Evolutionary conservation across 2,113 vertebrate genomes (phyloP).

Genomic region (Campylomormyrus numenius): DNA sequence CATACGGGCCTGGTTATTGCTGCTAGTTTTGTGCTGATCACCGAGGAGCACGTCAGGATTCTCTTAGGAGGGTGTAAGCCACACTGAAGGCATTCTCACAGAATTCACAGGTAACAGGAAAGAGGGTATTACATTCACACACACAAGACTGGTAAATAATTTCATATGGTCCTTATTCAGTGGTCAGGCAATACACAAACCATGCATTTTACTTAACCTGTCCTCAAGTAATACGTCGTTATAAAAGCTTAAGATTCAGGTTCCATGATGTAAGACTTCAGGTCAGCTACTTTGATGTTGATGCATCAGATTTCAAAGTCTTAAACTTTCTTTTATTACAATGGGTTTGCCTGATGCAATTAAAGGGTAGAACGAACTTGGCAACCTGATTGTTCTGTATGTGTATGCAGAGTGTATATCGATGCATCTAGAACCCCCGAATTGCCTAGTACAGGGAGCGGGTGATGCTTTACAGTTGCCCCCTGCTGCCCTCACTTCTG

Average conservation of each 20-base stretch:
- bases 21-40: background rate
- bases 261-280: background rate
- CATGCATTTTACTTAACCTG: background rate
- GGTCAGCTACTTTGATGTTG: background rate
- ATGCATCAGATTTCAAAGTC: background rate
- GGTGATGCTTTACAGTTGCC: background rate
- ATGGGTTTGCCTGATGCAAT: background rate
- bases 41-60: background rate
- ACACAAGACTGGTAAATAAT: background rate
- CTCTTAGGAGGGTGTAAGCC: background rate
- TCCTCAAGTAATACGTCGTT: background rate
- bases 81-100: background rate
- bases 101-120: background rate
- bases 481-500: background rate
- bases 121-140: background rate
- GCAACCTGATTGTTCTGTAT: background rate
- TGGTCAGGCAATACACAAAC: slow-evolving; percentile 14
- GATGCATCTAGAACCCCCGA: background rate
- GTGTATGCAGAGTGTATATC: background rate
- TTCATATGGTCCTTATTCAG: slow-evolving; percentile 8
- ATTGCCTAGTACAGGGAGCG: slow-evolving; percentile 9
- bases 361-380: background rate
- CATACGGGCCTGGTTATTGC: slow-evolving; percentile 6
- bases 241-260: background rate
- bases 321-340: background rate